These are phyloP conservation scores for Hippocampus abdominalis DNA, from an alignment of 2,113 vertebrate species.

Conservation along the genomic window DNA sequence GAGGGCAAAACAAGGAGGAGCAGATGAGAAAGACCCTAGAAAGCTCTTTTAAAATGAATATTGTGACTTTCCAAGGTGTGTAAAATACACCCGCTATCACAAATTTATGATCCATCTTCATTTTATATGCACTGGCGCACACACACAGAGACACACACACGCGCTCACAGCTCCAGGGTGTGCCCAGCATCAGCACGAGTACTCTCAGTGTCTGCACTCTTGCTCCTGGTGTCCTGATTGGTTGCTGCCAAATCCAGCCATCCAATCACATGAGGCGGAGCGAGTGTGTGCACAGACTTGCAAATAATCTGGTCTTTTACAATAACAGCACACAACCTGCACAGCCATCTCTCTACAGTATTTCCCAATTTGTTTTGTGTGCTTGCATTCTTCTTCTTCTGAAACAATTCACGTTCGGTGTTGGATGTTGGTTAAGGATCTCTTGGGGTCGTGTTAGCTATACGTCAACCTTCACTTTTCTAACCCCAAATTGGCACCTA, in stretches of 20 bases:
- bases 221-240: slow-evolving; percentile 53
- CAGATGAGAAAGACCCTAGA: slow-evolving; percentile 26
- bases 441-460: neutral
- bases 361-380: slow-evolving; percentile 2
- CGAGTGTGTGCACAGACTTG: slow-evolving; percentile 55
- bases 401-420: slow-evolving; percentile 12
- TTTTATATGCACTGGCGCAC: slow-evolving; percentile 20
- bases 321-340: slow-evolving; percentile 43
- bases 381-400: neutral
- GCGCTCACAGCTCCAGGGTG: slow-evolving; percentile 46
- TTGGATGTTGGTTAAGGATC: slow-evolving; percentile 6
- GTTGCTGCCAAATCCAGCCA: slow-evolving; percentile 47
- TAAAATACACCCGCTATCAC: slow-evolving; percentile 32
- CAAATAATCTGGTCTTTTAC: slow-evolving; percentile 61
- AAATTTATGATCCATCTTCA: slow-evolving; percentile 18
- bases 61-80: slow-evolving; percentile 25
- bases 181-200: slow-evolving; percentile 54
- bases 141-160: slow-evolving; percentile 22
- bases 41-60: slow-evolving; percentile 36
- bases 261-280: slow-evolving; percentile 53
- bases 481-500: neutral
- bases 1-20: slow-evolving; percentile 30
- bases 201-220: slow-evolving; percentile 47
- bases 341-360: slow-evolving; percentile 11
- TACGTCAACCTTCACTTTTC: neutral